These are phyloP conservation scores for Pristis pectinata DNA, from an alignment of 2,797 vertebrate genomes.

Conservation along the genomic window DNA sequence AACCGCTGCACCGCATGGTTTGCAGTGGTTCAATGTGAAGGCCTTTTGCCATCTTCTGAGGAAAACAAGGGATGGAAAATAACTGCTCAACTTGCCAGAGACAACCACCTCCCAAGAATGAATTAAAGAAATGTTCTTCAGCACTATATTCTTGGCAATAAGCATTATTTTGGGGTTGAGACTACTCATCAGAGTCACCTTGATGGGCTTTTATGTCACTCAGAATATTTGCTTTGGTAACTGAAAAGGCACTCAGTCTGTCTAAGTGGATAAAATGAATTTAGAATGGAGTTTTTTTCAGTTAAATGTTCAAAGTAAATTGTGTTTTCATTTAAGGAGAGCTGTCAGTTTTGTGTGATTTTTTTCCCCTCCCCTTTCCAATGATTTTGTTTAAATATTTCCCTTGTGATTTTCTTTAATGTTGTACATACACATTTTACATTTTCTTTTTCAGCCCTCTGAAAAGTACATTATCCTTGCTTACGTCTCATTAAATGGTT, in stretches of 20 bases:
- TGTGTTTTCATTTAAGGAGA: neutral
- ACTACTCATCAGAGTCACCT: neutral
- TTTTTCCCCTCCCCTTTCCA: neutral
- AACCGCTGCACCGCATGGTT: neutral
- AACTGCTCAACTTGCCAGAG: neutral
- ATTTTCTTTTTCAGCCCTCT: constrained; percentile 1
- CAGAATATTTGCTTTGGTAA: constrained; percentile 8
- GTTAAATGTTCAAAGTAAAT: neutral
- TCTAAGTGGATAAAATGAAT: constrained; percentile 11
- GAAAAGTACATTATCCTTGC: neutral
- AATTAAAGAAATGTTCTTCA: neutral
- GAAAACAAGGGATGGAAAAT: neutral
- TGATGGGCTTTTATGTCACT: neutral
- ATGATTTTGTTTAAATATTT: neutral
- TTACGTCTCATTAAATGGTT: neutral
- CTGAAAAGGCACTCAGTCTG: neutral
- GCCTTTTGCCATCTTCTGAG: too few relatives aligned
- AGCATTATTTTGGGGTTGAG: neutral
- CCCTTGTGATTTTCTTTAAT: neutral
- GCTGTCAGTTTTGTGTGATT: neutral
- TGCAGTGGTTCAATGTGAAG: neutral
- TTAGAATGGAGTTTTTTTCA: neutral
- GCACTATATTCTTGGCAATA: constrained; percentile 24
- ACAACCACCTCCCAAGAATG: neutral
- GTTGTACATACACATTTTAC: neutral